A percentile compares a stretch with the other conserved stretches of the same genome.
These are phyloP conservation scores for Momotus momota DNA, from an alignment of 2,797 vertebrate genomes.

Conservation along the genomic window DNA sequence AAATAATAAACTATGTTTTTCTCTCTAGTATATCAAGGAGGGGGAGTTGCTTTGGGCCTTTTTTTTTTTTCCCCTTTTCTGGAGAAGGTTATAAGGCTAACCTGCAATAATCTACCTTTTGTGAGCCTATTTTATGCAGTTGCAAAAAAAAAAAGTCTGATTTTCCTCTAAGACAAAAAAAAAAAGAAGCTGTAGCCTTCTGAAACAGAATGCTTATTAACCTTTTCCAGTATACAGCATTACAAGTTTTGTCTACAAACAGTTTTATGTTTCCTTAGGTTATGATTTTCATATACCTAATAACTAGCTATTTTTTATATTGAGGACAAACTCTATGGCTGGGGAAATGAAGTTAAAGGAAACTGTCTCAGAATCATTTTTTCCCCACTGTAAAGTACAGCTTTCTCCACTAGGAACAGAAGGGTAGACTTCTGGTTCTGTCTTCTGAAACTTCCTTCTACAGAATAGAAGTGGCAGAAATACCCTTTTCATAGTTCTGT, in stretches of 20 bases:
- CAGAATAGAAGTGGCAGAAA: background rate
- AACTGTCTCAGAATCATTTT: background rate
- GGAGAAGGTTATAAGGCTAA: background rate
- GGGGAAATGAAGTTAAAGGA: background rate
- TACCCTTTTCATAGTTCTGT: background rate
- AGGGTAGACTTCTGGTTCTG: background rate
- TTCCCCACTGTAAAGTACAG: background rate
- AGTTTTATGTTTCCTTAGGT: background rate
- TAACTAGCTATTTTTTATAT: background rate
- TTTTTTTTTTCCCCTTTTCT: background rate
- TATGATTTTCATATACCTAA: background rate
- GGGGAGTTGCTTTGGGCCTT: background rate
- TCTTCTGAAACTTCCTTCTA: background rate
- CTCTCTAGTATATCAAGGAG: background rate
- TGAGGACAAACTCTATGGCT: background rate
- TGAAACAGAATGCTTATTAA: background rate
- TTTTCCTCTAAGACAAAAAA: background rate
- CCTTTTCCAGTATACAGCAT: background rate
- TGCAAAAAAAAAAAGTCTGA: background rate
- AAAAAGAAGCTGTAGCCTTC: background rate
- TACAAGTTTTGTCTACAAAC: background rate
- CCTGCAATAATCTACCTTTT: background rate
- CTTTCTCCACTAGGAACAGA: background rate
- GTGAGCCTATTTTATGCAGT: background rate
- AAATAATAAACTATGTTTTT: background rate